These are phyloP conservation scores for Medauroidea extradentata DNA, from an alignment of 1,140 invertebrate genomes.

Conservation along the genomic window DNA sequence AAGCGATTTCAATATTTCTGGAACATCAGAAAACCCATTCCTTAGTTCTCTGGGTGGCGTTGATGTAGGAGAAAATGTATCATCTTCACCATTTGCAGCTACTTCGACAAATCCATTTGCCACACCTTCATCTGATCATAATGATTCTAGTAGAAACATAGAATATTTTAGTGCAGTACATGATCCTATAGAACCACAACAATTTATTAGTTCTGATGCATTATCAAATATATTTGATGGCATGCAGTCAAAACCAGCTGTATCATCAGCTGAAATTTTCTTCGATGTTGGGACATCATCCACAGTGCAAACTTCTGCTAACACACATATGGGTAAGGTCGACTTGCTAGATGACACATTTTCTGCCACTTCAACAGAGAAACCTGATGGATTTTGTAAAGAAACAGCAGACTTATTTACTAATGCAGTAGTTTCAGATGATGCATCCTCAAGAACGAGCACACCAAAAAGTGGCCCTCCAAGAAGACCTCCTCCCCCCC, in stretches of 20 bases:
- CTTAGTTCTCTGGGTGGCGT: constrained; percentile 23
- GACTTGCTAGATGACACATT: no score
- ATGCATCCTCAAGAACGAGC: no score
- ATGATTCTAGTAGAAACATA: no score
- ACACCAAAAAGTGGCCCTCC: constrained; percentile 13
- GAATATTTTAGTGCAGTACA: no score
- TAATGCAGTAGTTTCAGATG: no score
- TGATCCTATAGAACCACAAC: constrained; percentile 13
- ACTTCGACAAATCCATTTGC: constrained; percentile 37
- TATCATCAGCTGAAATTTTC: no score
- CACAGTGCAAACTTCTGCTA: no score
- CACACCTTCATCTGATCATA: no score
- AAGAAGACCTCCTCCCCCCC: constrained; percentile 46
- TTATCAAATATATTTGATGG: not conserved
- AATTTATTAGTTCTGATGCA: not conserved
- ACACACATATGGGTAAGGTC: no score
- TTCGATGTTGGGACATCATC: no score
- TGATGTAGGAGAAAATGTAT: constrained; percentile 4
- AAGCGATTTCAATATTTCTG: constrained; percentile 9
- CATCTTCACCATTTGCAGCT: not conserved
- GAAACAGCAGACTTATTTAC: constrained; percentile 15
- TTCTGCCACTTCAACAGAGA: not conserved
- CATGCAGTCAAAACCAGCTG: no score
- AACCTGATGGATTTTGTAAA: constrained; percentile 6
- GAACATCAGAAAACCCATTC: constrained; percentile 28